Evolutionary conservation across 2,888 invertebrate genomes (phyloP), one percentile per base, ranked within the genome.

Genomic region (Pachydiplax longipennis): DNA sequence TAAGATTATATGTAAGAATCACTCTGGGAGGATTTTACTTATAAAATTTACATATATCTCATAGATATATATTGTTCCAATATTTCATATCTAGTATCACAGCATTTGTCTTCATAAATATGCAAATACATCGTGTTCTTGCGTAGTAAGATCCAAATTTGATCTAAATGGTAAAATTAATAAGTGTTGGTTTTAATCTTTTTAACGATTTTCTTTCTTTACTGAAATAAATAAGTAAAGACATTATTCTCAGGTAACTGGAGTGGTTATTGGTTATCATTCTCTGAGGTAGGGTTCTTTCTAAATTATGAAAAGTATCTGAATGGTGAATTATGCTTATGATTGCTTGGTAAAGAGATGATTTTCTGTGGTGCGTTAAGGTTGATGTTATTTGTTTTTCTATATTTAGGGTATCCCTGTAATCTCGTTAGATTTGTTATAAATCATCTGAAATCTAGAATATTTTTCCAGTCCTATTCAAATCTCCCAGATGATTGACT

Each of bases 171-270:
- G 4, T 73, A 73, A 73, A 73, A 31, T 31, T 73, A 31, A 31
- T 73, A 1, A 1, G 12, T 73, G 12, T 73, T 13, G 4, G 73
- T 25, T 10, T 73, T 25, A 1, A 73, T 25, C 13, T 73, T 25
- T 31, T 12, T 25, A 31, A 31, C 13, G 25, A 6, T 73, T 73
- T 25, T 10, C 31, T 31, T 73, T 73, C 31, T 87, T 61, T 37
- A 87, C n/a, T 15, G 2, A n/a, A 61, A 87, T 61, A 61, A 61
- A 61, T 87, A 87, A 37, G 58, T 22, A 65, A 61, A 65, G 8
- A n/a, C 44, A 35, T 8, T 87, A 18, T 31, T 65, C 40, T 87
- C 37, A 25, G 87, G 87, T 87, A 87, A 87, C 87, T 87, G 87
- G 13, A 37, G 35, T 65, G 65, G 37, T 87, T 65, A 40, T n/a